A percentile compares a stretch with the other conserved stretches of the same genome.
phyloP scores from a whole-genome alignment of 1,140 invertebrate genomes.

The Calycopis cecrops region DNA sequence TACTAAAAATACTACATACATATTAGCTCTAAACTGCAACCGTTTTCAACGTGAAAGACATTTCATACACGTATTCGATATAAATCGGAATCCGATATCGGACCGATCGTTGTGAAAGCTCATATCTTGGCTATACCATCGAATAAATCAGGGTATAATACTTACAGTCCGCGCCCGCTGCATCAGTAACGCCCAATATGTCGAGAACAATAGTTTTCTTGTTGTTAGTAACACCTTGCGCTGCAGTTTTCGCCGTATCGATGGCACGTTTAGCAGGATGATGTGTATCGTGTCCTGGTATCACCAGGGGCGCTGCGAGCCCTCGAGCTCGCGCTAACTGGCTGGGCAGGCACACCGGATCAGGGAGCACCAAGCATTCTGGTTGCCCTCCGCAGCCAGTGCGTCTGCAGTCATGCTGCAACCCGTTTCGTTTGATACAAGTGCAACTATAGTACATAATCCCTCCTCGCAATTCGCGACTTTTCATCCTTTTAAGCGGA shows the following conservation, averaged over 20 bases:
- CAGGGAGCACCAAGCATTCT: constrained; percentile 79
- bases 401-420: constrained; percentile 84
- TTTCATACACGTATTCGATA: too few species aligned
- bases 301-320: constrained; percentile 30
- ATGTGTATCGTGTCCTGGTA: too few species aligned
- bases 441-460: constrained; percentile 82
- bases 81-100: too few species aligned
- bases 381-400: constrained; percentile 81
- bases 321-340: constrained; percentile 60
- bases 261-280: background rate
- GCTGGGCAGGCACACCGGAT: constrained; percentile 80
- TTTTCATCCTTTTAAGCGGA: constrained; percentile 72
- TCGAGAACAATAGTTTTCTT: constrained; percentile 25
- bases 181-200: background rate
- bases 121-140: too few species aligned
- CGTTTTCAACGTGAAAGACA: too few species aligned
- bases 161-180: too few species aligned
- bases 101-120: too few species aligned
- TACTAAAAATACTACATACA: too few species aligned
- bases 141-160: too few species aligned
- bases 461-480: constrained; percentile 80
- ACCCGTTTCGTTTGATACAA: constrained; percentile 84
- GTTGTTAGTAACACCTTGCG: constrained; percentile 16
- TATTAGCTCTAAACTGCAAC: too few species aligned
- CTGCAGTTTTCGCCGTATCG: background rate